These are phyloP conservation scores for Lindbergichthys nudifrons DNA, from an alignment of 2,797 vertebrate genomes.

Conservation along the genomic window DNA sequence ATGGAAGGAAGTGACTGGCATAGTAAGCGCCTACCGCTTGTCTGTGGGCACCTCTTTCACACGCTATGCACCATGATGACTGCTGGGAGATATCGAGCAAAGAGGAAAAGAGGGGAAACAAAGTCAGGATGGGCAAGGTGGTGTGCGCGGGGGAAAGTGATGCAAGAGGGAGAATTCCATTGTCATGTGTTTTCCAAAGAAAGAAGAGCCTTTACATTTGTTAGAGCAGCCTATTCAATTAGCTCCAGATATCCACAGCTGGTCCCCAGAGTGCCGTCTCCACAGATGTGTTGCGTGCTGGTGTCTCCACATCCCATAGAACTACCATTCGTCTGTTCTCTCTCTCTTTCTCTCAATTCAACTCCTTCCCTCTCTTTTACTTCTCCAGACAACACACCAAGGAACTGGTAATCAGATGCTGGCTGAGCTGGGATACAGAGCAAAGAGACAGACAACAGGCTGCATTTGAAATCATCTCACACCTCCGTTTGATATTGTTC, in stretches of 20 bases:
- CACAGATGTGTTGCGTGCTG: slow-evolving; percentile 69
- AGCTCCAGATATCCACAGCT: slow-evolving; percentile 72
- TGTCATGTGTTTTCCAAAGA: slow-evolving; percentile 65
- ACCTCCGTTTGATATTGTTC: slow-evolving; percentile 73
- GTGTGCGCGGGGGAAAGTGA: slow-evolving; percentile 50
- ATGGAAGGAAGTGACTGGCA: slow-evolving; percentile 79
- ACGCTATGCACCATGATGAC: slow-evolving; percentile 34
- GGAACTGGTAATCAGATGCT: slow-evolving; percentile 71
- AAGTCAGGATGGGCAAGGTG: slow-evolving; percentile 51
- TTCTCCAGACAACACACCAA: slow-evolving; percentile 69
- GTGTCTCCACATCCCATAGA: slow-evolving; percentile 64
- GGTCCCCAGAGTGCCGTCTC: slow-evolving; percentile 63
- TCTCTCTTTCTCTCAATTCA: slow-evolving; percentile 30
- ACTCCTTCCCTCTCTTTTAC: slow-evolving; percentile 46
- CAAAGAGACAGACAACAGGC: slow-evolving; percentile 56
- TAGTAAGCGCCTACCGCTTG: slow-evolving; percentile 65
- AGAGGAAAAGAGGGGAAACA: slow-evolving; percentile 56
- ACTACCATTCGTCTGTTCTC: slow-evolving; percentile 47
- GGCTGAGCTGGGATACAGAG: slow-evolving; percentile 54
- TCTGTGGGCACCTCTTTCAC: slow-evolving; percentile 64
- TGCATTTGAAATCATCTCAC: slow-evolving; percentile 75
- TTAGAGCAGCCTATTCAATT: slow-evolving; percentile 72
- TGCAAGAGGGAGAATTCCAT: slow-evolving; percentile 64
- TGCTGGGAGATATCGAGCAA: slow-evolving; percentile 45
- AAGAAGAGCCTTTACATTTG: slow-evolving; percentile 59